Conservation (phyloP, 2,797 vertebrate genomes). For the Nyctibius grandis region DNA sequence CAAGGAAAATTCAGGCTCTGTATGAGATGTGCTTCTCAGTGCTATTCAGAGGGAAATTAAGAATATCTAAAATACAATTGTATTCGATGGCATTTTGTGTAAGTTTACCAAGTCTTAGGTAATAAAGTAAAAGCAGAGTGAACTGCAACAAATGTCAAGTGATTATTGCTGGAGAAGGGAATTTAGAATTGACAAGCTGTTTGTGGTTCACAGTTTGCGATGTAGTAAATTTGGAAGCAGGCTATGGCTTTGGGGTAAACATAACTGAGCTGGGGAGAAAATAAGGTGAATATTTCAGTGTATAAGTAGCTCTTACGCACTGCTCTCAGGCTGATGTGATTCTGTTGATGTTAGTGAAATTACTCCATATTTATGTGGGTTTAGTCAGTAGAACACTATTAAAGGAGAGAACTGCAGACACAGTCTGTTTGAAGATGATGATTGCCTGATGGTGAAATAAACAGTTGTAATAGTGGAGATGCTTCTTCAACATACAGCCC, state of each 20-base stretch:
- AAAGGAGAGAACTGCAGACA: neutral
- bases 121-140: neutral
- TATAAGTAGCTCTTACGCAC: neutral
- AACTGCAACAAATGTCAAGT: neutral
- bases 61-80: neutral
- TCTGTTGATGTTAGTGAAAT: conserved; percentile 8
- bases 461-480: neutral
- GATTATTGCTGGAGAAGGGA: neutral
- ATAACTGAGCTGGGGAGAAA: conserved; percentile 5
- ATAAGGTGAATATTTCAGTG: neutral
- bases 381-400: conserved; percentile 14
- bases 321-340: neutral
- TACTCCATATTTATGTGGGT: neutral
- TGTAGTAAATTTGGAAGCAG: neutral
- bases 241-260: conserved; percentile 5
- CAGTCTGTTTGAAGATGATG: neutral
- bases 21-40: neutral
- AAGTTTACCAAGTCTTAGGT: neutral
- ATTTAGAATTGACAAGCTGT: neutral
- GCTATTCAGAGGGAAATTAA: neutral
- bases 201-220: neutral
- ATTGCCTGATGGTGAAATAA: neutral
- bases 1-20: neutral
- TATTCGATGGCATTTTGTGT: neutral
- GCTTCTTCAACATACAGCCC: neutral